Evolutionary conservation across 2,113 vertebrate species (phyloP), one percentile per base, ranked within the genome.

Genomic region (Ovibos moschatus): DNA sequence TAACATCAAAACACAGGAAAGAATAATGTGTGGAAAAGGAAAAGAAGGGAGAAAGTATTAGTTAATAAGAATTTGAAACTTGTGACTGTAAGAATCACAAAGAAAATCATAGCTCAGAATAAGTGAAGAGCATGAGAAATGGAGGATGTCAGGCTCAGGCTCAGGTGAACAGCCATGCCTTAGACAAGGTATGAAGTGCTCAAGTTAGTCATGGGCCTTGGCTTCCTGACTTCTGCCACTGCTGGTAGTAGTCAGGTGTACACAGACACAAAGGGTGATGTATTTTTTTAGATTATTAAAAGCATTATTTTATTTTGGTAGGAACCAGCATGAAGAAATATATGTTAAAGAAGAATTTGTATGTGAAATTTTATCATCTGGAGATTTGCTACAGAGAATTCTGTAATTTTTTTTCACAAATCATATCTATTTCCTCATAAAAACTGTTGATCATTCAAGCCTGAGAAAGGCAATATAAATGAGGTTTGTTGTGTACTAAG

Each of bases 311-410:
- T 43, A 92, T 87, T 96, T 91, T 92, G 51, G 89, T 78, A 84
- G 28, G 16, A 87, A 74, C 4, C 3, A 89, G 14, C 21, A 85
- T 71, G n/a, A 86, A 86, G 51, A 36, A 78, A 74, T 84, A 84
- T 17, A 94, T 79, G 81, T 92, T 89, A 67, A 94, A 79, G n/a
- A 96, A 74, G 30, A 95, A 82, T 96, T 96, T 93, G 11, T 84
- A 51, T 92, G n/a, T 95, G 40, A 79, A 87, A 9, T 60, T 12
- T 92, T 95, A 27, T 57, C 62, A 85, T 95, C 50, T 95, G 87
- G 79, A 97, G 51, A 64, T 87, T 93, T 96, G 9, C 57, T 89
- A 84, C 17, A 84, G 78, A 96, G n/a, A 85, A 87, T 94, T 71
- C 14, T 64, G 2, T 89, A 87, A 89, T 5, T 3, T 27, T 76